Percentiles rank a stretch among this genome's conserved stretches.
Conservation (phyloP, 2,113 vertebrate species). For the Engystomops pustulosus region DNA sequence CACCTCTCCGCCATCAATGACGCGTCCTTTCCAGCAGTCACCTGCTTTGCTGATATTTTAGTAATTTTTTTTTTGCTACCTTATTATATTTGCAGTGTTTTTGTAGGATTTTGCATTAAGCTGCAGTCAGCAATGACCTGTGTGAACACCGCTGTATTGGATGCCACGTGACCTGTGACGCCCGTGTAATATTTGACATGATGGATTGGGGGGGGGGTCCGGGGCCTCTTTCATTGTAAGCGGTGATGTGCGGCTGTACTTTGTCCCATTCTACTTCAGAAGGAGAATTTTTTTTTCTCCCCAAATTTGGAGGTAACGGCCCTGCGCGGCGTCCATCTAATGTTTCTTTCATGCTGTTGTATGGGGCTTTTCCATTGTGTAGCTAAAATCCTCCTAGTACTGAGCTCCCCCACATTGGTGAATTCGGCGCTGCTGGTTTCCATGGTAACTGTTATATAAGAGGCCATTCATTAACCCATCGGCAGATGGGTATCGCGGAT, state of each 20-base stretch:
- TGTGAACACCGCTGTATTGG: too few species aligned
- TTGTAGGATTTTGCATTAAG: too few species aligned
- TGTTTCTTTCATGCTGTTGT: slow-evolving; percentile 26
- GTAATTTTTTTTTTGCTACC: too few species aligned
- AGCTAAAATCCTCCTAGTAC: background rate
- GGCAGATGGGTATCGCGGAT: slow-evolving; percentile 45
- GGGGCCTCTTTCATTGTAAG: background rate
- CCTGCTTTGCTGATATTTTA: too few species aligned
- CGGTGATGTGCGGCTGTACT: background rate
- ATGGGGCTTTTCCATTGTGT: slow-evolving; percentile 37
- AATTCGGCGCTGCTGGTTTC: slow-evolving; percentile 23
- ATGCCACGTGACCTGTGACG: too few species aligned
- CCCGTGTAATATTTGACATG: background rate
- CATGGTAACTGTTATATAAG: slow-evolving; percentile 46
- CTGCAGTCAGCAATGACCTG: too few species aligned
- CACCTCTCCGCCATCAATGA: too few species aligned
- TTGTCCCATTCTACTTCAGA: background rate
- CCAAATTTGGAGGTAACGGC: slow-evolving; percentile 15
- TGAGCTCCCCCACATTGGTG: slow-evolving; percentile 35
- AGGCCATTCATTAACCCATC: slow-evolving; percentile 52
- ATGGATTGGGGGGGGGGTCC: background rate
- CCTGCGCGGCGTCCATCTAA: background rate
- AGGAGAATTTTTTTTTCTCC: background rate
- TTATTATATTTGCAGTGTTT: too few species aligned
- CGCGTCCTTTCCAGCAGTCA: too few species aligned